These are phyloP conservation scores for Aviceda leuphotes DNA, from an alignment of 2,797 vertebrate genomes.

Conservation along the genomic window DNA sequence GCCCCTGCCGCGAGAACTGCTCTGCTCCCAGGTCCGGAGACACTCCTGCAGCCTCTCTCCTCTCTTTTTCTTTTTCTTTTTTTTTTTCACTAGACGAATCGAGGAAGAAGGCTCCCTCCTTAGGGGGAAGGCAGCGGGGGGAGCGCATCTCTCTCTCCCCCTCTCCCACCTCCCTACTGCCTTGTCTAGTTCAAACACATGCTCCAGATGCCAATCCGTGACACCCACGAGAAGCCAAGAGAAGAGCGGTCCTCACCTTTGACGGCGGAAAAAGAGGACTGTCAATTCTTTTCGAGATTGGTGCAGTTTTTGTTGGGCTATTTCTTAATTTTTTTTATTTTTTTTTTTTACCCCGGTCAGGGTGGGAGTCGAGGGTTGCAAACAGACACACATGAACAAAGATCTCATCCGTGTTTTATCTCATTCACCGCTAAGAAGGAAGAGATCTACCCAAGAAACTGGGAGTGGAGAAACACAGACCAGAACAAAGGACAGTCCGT, in stretches of 20 bases:
- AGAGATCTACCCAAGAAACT: not conserved
- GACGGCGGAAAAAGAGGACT: not conserved
- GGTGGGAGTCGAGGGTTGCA: not conserved
- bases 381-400: not conserved
- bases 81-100: not conserved
- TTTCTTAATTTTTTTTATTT: not conserved
- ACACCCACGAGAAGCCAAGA: not conserved
- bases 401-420: not conserved
- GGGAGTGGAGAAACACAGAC: slow-evolving; percentile 23
- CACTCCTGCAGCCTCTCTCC: slow-evolving; percentile 21
- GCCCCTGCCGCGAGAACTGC: not conserved
- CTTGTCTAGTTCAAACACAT: slow-evolving; percentile 36
- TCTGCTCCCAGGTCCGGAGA: not conserved
- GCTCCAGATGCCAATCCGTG: not conserved
- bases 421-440: not conserved
- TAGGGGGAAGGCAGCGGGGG: not conserved
- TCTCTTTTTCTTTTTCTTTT: not conserved
- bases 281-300: not conserved
- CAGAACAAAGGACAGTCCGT: slow-evolving; percentile 25
- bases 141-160: not conserved
- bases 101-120: slow-evolving; percentile 32
- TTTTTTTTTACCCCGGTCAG: not conserved
- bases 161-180: not conserved
- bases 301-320: not conserved
- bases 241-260: not conserved